Evolutionary conservation across 1,140 invertebrate genomes (phyloP).

Genomic region (Lucilia sericata): DNA sequence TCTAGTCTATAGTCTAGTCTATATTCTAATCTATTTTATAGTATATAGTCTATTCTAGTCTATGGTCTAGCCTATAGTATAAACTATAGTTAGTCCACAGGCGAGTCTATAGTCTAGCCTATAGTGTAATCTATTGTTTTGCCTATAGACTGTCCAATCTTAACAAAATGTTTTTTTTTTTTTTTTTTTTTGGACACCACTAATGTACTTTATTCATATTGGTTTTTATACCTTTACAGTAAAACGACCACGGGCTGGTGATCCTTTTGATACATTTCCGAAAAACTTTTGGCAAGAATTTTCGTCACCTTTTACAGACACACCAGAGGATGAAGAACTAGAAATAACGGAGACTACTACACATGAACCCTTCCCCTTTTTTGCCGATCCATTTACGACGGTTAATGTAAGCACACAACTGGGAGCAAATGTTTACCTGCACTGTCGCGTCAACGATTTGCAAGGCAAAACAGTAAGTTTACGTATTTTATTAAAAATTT

Average conservation of each 20-base stretch:
- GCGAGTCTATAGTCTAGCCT: too few relatives aligned
- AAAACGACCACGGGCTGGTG: slow-evolving; percentile 65
- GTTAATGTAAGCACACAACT: slow-evolving; percentile 78
- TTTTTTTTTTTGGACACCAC: too few relatives aligned
- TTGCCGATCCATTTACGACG: slow-evolving; percentile 72
- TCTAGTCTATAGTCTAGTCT: too few relatives aligned
- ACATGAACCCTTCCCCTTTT: slow-evolving; percentile 74
- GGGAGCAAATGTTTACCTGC: slow-evolving; percentile 75
- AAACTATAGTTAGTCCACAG: too few relatives aligned
- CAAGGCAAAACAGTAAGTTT: slow-evolving; percentile 78
- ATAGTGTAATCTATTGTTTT: too few relatives aligned
- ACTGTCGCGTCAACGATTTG: slow-evolving; percentile 79
- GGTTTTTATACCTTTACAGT: slow-evolving; percentile 51
- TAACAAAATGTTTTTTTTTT: too few relatives aligned
- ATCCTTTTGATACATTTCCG: slow-evolving; percentile 68
- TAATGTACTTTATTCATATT: slow-evolving; percentile 19
- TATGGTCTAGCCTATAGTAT: too few relatives aligned
- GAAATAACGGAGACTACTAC: slow-evolving; percentile 69
- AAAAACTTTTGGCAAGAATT: slow-evolving; percentile 74
- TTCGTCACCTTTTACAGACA: slow-evolving; percentile 73
- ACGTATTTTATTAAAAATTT: too few relatives aligned
- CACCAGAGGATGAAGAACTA: slow-evolving; percentile 63
- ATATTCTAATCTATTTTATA: too few relatives aligned
- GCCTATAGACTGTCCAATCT: too few relatives aligned
- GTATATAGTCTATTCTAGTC: too few relatives aligned